Conservation (phyloP, 2,888 invertebrate species). For the Serripes groenlandicus region DNA sequence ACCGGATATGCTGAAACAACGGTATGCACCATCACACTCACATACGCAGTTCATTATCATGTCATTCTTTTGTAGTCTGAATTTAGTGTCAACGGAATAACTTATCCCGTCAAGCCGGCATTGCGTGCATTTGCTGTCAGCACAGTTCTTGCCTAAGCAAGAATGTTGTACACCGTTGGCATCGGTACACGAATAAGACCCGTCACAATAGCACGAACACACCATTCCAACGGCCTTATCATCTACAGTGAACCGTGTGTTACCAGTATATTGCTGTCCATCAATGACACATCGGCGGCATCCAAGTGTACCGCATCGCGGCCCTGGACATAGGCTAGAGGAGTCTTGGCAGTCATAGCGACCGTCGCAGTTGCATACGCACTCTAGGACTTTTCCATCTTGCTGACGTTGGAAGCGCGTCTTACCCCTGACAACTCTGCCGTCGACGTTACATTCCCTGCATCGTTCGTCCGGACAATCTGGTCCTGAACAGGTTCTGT, state of each 20-base stretch:
- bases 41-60: slow-evolving; percentile 65
- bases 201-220: slow-evolving; percentile 80
- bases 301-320: slow-evolving; percentile 60
- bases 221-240: slow-evolving; percentile 70
- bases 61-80: slow-evolving; percentile 52
- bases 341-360: slow-evolving; percentile 74
- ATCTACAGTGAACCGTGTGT: slow-evolving; percentile 71
- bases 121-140: slow-evolving; percentile 45
- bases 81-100: slow-evolving; percentile 55
- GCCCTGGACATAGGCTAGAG: slow-evolving; percentile 66
- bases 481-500: slow-evolving; percentile 44
- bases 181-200: slow-evolving; percentile 77
- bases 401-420: slow-evolving; percentile 27
- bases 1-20: slow-evolving; percentile 61
- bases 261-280: slow-evolving; percentile 70
- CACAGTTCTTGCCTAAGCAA: slow-evolving; percentile 56
- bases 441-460: slow-evolving; percentile 29
- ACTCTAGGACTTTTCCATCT: slow-evolving; percentile 60
- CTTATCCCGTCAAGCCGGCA: slow-evolving; percentile 53
- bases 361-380: slow-evolving; percentile 77
- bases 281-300: slow-evolving; percentile 73
- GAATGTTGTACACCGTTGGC: slow-evolving; percentile 65
- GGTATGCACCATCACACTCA: slow-evolving; percentile 66
- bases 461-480: slow-evolving; percentile 40
- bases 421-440: slow-evolving; percentile 30